Conservation (phyloP, 2,797 vertebrate species). For the Emydoidea blandingii region DNA sequence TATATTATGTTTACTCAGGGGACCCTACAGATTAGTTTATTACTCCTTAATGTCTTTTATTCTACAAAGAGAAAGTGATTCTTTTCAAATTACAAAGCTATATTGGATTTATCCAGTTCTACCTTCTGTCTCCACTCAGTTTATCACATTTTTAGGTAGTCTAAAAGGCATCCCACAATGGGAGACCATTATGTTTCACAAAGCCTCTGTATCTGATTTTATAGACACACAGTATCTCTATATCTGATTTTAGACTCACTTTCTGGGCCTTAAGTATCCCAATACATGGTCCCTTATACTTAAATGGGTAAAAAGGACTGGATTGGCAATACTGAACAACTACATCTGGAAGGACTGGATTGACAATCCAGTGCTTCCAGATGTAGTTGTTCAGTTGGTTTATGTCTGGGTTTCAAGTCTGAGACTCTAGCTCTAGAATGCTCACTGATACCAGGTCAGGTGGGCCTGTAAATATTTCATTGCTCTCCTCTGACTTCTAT, state of each 20-base stretch:
- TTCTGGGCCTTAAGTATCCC: background rate
- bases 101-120: slow-evolving; percentile 50
- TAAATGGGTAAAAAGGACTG: background rate
- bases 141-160: background rate
- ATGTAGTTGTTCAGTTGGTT: background rate
- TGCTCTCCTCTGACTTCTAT: background rate
- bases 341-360: background rate
- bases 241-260: background rate
- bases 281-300: background rate
- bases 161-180: background rate
- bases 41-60: slow-evolving; percentile 55
- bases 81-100: slow-evolving; percentile 52
- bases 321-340: no score
- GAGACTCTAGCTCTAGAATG: background rate
- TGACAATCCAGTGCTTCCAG: background rate
- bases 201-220: slow-evolving; percentile 10
- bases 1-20: slow-evolving; percentile 42
- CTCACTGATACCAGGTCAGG: rapidly evolving
- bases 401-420: background rate
- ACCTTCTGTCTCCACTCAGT: slow-evolving; percentile 7
- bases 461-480: background rate
- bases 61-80: slow-evolving; percentile 53
- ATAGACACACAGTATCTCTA: background rate
- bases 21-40: slow-evolving; percentile 30
- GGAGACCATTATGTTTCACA: background rate